These are phyloP conservation scores for Strongylocentrotus purpuratus DNA, from an alignment of 35 echinoderm and acorn worm genomes.

Conservation along the genomic window DNA sequence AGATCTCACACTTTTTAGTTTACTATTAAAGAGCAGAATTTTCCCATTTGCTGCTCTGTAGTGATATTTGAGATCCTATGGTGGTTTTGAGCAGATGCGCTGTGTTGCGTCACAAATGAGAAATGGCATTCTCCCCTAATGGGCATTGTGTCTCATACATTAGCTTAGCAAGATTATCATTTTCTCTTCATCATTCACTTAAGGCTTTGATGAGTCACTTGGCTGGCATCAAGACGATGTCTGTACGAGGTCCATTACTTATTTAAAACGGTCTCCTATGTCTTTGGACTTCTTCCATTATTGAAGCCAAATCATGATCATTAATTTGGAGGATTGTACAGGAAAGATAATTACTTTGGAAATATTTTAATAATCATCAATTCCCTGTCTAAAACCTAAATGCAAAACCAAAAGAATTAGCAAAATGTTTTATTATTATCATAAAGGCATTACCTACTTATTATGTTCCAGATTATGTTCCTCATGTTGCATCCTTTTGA, in stretches of 20 bases:
- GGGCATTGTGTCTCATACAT: background rate
- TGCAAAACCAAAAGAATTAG: too few species aligned
- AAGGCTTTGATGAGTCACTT: background rate
- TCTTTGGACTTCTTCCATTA: background rate
- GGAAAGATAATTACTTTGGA: background rate
- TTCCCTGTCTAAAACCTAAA: background rate
- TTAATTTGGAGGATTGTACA: background rate
- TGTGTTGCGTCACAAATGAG: too few species aligned
- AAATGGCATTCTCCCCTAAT: background rate
- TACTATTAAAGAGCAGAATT: too few species aligned
- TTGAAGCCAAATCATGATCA: background rate
- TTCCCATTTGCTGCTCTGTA: too few species aligned
- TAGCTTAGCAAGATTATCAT: background rate
- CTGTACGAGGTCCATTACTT: background rate
- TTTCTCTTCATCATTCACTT: background rate
- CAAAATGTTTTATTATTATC: too few species aligned
- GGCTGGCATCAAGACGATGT: background rate
- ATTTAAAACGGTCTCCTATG: background rate
- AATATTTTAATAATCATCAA: background rate
- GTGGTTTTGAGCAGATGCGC: too few species aligned
- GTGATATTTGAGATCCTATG: too few species aligned
- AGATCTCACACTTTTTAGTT: too few species aligned
- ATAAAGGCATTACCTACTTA: too few species aligned
- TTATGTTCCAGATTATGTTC: too few species aligned
- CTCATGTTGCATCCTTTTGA: too few species aligned